Evolutionary conservation across 1,140 invertebrate species (phyloP), one percentile per base, ranked within the genome.

Genomic region (Drosophila ficusphila): DNA sequence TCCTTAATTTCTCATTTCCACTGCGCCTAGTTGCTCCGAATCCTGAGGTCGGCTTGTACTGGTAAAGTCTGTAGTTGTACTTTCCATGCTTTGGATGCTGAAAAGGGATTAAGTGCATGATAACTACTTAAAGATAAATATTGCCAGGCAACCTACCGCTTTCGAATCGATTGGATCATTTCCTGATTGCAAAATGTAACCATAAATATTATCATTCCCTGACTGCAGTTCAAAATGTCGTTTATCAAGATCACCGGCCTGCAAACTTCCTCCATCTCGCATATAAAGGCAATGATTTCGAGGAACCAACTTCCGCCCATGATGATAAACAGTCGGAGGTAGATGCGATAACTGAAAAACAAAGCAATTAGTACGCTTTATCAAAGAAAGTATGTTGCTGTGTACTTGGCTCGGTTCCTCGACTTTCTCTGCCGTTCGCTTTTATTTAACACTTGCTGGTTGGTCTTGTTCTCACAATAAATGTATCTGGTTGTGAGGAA

Each of bases 271-370:
- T 33, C 2, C 27, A 4, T 33, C 31, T 21, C 11, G 3, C 56
- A 42, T 18, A 64, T 0, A 67, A 48, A 62, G 11, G 31, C 2
- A 9, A 95, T 76, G 42, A 95, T 92, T 79, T 96, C 95, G 90
- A 94, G 93, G 5, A 93, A 92, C 95, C 95, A 96, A 44, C 93
- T 94, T 4, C 95, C 93, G 0, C 95, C 95, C 94, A 95, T 95
- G 0, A 95, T 94, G 29, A 95, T 92, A 53, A 95, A 94, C 0
- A 96, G 86, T 54, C 95, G 95, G 12, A 95, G 54, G 75, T 95
- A 95, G 0, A 95, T 75, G 47, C 93, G 92, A 68, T 94, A 94
- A 90, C 94, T 95, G 75, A 2, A 29, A 29, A 56, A n/a, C 4
- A 48, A 19, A 21, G 21, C 4, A 6, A 3, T 14, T 91, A 90